Evolutionary conservation across 92 coral and sea anemone genomes (phyloP).

Genomic region (Palythoa grandiflora): DNA sequence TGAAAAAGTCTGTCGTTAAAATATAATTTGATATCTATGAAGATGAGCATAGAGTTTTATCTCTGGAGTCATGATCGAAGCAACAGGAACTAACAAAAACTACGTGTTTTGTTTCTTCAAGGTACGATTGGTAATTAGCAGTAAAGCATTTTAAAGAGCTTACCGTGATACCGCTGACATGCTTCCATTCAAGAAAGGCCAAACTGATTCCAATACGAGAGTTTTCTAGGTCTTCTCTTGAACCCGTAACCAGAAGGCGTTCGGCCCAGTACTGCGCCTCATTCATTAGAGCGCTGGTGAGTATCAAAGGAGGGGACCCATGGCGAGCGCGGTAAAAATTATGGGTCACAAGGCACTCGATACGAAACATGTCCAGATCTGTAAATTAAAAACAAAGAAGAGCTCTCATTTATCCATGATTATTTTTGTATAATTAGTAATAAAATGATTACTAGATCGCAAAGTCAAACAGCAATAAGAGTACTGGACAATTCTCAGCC

Average conservation of each 20-base stretch:
- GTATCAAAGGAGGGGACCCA: slow-evolving; percentile 86
- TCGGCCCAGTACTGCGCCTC: slow-evolving; percentile 99
- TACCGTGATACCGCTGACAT: slow-evolving; percentile 86
- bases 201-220: slow-evolving; percentile 86
- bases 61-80: too few relatives aligned
- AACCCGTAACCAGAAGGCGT: slow-evolving; percentile 90
- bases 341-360: slow-evolving; percentile 91
- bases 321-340: slow-evolving; percentile 96
- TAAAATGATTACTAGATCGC: too few relatives aligned
- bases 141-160: neutral
- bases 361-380: slow-evolving; percentile 93
- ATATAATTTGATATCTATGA: too few relatives aligned
- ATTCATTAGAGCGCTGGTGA: slow-evolving; percentile 81
- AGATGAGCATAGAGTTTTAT: too few relatives aligned
- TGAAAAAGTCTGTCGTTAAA: too few relatives aligned
- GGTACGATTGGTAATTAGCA: too few relatives aligned
- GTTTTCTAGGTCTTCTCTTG: slow-evolving; percentile 82
- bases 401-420: neutral
- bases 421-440: too few relatives aligned
- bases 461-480: too few relatives aligned
- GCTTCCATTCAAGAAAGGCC: slow-evolving; percentile 70
- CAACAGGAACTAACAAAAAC: too few relatives aligned
- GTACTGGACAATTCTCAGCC: too few relatives aligned
- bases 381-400: neutral
- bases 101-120: too few relatives aligned